Percentiles rank a stretch among this genome's conserved stretches.
Evolutionary conservation across 2,888 invertebrate species (phyloP).

Genomic region (Gastrophysa polygoni): DNA sequence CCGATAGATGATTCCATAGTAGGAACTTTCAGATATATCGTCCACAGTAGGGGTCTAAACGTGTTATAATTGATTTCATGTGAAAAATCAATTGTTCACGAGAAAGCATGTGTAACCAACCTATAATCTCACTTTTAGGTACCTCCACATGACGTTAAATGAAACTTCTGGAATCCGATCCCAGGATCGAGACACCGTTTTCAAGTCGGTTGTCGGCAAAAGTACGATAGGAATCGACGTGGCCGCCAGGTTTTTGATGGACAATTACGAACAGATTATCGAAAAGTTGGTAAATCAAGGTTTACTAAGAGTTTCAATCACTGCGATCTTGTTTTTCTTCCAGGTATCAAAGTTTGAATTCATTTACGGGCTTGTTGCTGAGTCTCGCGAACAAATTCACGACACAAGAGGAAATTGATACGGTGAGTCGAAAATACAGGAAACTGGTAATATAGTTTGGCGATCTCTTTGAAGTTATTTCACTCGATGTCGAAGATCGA

Average conservation of each 20-base stretch:
- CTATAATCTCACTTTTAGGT: slow-evolving; percentile 33
- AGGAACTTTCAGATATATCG: no score
- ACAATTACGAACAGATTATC: slow-evolving; percentile 49
- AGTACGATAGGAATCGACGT: slow-evolving; percentile 58
- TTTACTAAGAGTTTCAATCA: background rate
- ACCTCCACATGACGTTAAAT: slow-evolving; percentile 40
- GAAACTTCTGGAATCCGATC: slow-evolving; percentile 55
- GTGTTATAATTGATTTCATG: no score
- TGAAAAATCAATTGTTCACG: no score
- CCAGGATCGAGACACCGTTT: slow-evolving; percentile 54
- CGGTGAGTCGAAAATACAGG: no score
- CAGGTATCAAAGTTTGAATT: slow-evolving; percentile 51
- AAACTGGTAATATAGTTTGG: no score
- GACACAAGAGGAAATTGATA: slow-evolving; percentile 40
- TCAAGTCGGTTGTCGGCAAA: slow-evolving; percentile 29
- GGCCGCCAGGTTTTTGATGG: slow-evolving; percentile 61
- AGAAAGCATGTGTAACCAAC: no score
- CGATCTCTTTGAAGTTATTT: no score
- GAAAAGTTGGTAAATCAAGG: slow-evolving; percentile 28
- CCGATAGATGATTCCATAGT: no score
- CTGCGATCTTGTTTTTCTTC: background rate
- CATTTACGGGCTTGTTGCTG: slow-evolving; percentile 54
- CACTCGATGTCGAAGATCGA: no score
- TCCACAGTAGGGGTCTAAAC: no score
- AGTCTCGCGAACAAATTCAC: slow-evolving; percentile 48